These are phyloP conservation scores for Lanius ludovicianus DNA, from an alignment of 2,113 vertebrate species.

Conservation along the genomic window DNA sequence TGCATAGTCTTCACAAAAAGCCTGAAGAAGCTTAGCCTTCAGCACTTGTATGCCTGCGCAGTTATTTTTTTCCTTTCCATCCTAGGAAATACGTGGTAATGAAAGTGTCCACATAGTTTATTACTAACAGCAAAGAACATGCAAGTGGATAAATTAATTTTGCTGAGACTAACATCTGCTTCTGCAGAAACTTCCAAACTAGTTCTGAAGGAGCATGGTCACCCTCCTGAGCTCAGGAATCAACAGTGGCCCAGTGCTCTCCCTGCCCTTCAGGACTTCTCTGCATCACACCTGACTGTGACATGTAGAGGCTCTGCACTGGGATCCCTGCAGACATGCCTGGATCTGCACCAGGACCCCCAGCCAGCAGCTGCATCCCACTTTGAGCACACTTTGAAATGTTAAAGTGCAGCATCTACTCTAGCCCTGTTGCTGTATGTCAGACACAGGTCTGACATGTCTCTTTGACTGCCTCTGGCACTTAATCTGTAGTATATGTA, in stretches of 20 bases:
- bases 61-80: background rate
- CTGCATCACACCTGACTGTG: rapidly evolving
- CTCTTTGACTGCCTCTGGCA: background rate
- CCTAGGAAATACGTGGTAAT: background rate
- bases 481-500: background rate
- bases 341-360: background rate
- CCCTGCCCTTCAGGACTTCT: background rate
- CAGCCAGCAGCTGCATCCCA: background rate
- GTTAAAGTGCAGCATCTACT: background rate
- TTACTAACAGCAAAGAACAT: background rate
- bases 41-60: background rate
- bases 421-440: background rate
- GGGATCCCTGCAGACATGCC: background rate
- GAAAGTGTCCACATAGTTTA: background rate
- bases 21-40: background rate
- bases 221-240: background rate
- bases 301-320: rapidly evolving
- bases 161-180: background rate
- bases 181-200: background rate
- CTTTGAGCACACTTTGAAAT: background rate
- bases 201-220: rapidly evolving
- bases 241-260: rapidly evolving
- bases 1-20: background rate
- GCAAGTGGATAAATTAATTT: background rate
- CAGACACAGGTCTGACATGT: background rate